Base-by-base conservation (phyloP, 2,888 invertebrate genomes). In the Archips crataeganus region DNA sequence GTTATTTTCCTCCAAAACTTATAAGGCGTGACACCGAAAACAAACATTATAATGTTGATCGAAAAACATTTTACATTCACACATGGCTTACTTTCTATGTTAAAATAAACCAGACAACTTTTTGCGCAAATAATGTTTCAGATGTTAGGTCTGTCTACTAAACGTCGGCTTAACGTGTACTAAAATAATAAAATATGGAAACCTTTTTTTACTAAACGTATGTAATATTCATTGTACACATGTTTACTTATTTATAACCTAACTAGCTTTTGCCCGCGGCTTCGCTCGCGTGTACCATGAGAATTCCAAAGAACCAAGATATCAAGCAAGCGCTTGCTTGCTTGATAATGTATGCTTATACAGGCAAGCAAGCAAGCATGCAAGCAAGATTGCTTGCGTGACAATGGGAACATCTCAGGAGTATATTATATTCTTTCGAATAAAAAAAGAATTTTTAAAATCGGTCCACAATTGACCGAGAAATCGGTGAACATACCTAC, bases 61-160 rank as follows among this genome's bases (percentile, higher is more conserved):
- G 60, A 60, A 60, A 60, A n/a, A 6, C 13, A 60, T 36, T 36
- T 36, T 59, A 13, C 60, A 6, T 60, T 60, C n/a, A n/a, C 36
- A 9, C 60, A n/a, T 60, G 36, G 60, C 60, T 60, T 60, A 23
- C 60, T 60, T n/a, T 60, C 2, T 36, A 36, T n/a, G 60, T 36
- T 59, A 36, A 60, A 36, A 36, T 6, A 60, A 23, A 60, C n/a
- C 60, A 60, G 60, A 60, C 60, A 60, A 57, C 51, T 57, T 60
- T 60, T 36, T 36, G 36, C 13, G 36, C 60, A 60, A 36, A 60
- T 60, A 60, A 57, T 11, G 32, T 57, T 57, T 32, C 57, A 57
- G 3, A 32, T 15, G 54, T 13, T 59, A 34, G 32, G 34, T 36
- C 10, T 36, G 60, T 60, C 36, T 60, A 3, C 60, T 60, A 60